phyloP scores from a whole-genome alignment of 2,888 invertebrate species.

The Caenorhabditis auriculariae region DNA sequence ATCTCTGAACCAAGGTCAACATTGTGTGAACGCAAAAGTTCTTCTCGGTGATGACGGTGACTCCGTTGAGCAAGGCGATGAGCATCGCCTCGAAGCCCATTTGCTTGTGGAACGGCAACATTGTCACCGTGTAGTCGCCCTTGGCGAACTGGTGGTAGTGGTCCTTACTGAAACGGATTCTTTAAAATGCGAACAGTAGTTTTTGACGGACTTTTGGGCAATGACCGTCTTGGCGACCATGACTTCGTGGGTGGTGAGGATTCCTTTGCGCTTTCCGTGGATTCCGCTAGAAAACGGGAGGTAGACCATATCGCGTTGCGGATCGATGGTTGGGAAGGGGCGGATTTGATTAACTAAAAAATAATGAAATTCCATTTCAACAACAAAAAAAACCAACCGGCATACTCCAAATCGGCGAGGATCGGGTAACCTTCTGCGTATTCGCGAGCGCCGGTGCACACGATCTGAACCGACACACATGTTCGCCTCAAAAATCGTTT shows the following conservation, averaged over 20 bases:
- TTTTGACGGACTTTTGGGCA: slow-evolving; percentile 18
- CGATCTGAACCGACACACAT: too few relatives aligned
- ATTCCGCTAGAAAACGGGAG: slow-evolving; percentile 33
- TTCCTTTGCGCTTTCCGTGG: slow-evolving; percentile 29
- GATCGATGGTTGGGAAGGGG: slow-evolving; percentile 20
- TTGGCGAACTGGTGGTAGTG: slow-evolving; percentile 11
- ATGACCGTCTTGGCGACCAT: slow-evolving; percentile 25
- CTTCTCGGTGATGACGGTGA: slow-evolving; percentile 20
- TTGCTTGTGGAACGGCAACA: slow-evolving; percentile 34
- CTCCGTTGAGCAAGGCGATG: slow-evolving; percentile 17
- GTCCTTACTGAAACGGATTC: slow-evolving; percentile 10
- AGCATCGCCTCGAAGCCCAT: slow-evolving; percentile 15
- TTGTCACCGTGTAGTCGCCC: slow-evolving; percentile 16
- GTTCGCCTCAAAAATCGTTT: too few relatives aligned
- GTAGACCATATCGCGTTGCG: slow-evolving; percentile 29
- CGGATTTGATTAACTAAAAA: slow-evolving; percentile 11
- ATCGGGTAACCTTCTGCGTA: slow-evolving; percentile 16
- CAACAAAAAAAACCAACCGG: too few relatives aligned
- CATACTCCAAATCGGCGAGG: slow-evolving; percentile 13
- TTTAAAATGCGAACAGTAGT: neutral
- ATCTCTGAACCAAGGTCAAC: slow-evolving; percentile 26
- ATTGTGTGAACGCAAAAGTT: slow-evolving; percentile 25
- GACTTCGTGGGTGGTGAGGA: slow-evolving; percentile 19
- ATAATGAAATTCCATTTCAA: too few relatives aligned
- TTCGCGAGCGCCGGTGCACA: slow-evolving; percentile 21